Conservation (phyloP, 2,113 vertebrate species). For the Nematolebias whitei region DNA sequence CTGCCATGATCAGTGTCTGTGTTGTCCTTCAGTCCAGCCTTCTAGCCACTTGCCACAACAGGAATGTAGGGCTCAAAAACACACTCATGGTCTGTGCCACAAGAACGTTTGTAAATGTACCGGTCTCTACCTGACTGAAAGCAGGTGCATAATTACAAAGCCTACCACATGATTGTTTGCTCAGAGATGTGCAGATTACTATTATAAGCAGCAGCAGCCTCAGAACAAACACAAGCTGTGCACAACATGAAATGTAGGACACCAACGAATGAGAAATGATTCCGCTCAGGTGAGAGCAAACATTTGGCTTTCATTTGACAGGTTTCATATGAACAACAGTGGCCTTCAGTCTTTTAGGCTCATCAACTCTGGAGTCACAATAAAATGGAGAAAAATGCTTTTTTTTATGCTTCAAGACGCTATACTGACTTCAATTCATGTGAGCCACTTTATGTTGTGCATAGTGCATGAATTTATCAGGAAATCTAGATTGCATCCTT, state of each 20-base stretch:
- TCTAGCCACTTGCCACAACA: too few relatives aligned
- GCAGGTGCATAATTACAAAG: constrained; percentile 10
- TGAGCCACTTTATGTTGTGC: too few relatives aligned
- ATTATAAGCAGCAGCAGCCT: constrained; percentile 7
- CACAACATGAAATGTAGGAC: constrained; percentile 3
- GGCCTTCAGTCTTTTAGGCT: background rate
- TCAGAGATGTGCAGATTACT: constrained; percentile 26
- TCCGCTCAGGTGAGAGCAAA: constrained; percentile 19
- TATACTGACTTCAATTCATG: too few relatives aligned
- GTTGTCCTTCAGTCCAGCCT: too few relatives aligned
- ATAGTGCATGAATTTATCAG: too few relatives aligned
- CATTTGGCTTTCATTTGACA: constrained; percentile 1
- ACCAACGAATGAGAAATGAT: background rate
- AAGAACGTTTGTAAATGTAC: background rate
- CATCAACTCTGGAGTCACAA: background rate
- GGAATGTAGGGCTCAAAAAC: background rate
- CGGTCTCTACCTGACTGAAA: constrained; percentile 10
- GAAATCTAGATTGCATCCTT: too few relatives aligned
- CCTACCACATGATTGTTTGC: constrained; percentile 23
- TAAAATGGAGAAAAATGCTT: constrained; percentile 21
- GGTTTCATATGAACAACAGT: background rate
- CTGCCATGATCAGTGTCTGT: too few relatives aligned
- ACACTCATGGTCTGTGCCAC: background rate
- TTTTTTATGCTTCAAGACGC: constrained; percentile 3
- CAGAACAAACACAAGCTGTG: constrained; percentile 27